Evolutionary conservation across 2,113 vertebrate genomes (phyloP).

Genomic region (Heptranchias perlo): DNA sequence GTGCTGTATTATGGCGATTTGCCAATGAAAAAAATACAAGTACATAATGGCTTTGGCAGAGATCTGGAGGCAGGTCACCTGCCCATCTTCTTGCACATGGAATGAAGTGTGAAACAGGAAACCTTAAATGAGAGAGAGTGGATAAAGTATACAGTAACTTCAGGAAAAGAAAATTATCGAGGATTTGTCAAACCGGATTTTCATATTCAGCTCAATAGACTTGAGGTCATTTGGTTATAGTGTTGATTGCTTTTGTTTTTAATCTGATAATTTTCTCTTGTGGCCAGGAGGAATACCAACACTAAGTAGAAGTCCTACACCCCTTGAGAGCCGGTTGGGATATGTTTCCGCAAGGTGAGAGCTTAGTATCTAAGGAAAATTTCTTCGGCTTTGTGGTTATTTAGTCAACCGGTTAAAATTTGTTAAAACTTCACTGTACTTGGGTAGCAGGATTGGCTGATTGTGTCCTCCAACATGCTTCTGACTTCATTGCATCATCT

Average conservation of each 20-base stretch:
- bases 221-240: background rate
- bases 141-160: background rate
- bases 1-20: background rate
- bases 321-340: conserved; percentile 52
- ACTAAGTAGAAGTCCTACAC: conserved; percentile 19
- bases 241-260: background rate
- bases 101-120: background rate
- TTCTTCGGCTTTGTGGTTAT: background rate
- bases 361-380: background rate
- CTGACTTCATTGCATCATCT: background rate
- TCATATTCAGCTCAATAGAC: background rate
- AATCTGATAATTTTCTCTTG: background rate
- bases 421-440: background rate
- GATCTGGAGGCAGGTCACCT: background rate
- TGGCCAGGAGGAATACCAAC: conserved; percentile 49
- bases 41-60: too few relatives aligned
- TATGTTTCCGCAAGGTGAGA: conserved; percentile 58
- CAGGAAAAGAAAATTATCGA: background rate
- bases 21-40: background rate
- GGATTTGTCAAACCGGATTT: background rate
- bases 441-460: background rate
- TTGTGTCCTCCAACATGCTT: background rate
- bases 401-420: background rate
- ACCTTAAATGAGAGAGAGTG: background rate
- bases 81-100: background rate